Percentiles rank a stretch among this genome's conserved stretches.
These are phyloP conservation scores for Portunus trituberculatus DNA, from an alignment of 1,140 invertebrate species.

Conservation along the genomic window DNA sequence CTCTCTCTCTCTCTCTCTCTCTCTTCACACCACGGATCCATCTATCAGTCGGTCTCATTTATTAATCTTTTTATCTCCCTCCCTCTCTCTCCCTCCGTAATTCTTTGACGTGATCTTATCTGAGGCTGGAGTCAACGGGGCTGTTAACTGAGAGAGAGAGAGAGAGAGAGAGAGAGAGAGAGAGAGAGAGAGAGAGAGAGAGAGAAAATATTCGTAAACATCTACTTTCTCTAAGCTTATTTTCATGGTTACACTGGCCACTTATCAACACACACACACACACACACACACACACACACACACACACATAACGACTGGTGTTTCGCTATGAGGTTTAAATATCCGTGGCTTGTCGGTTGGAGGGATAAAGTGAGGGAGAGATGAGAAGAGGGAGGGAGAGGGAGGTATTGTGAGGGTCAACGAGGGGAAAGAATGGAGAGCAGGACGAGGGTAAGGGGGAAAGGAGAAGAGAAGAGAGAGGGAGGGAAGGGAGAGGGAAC, in stretches of 20 bases:
- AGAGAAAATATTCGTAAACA: background rate
- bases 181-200: no score
- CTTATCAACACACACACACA: no score
- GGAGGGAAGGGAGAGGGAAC: background rate
- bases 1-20: no score
- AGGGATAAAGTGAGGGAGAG: no score
- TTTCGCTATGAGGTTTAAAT: background rate
- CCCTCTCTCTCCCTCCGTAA: no score
- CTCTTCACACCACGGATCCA: no score
- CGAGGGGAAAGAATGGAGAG: background rate
- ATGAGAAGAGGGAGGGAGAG: background rate
- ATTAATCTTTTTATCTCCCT: background rate
- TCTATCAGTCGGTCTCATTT: no score
- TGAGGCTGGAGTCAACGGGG: no score
- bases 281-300: background rate
- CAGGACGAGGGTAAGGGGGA: background rate
- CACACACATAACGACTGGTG: background rate
- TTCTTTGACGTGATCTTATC: no score
- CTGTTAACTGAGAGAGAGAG: no score
- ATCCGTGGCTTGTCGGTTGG: background rate
- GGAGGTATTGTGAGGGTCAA: constrained; percentile 5
- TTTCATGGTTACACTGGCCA: no score
- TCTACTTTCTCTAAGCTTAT: no score
- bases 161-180: background rate
- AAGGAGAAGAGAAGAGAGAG: background rate